Evolutionary conservation across 2,797 vertebrate species (phyloP), one percentile per base, ranked within the genome.

Genomic region (Manis crassicaudata): DNA sequence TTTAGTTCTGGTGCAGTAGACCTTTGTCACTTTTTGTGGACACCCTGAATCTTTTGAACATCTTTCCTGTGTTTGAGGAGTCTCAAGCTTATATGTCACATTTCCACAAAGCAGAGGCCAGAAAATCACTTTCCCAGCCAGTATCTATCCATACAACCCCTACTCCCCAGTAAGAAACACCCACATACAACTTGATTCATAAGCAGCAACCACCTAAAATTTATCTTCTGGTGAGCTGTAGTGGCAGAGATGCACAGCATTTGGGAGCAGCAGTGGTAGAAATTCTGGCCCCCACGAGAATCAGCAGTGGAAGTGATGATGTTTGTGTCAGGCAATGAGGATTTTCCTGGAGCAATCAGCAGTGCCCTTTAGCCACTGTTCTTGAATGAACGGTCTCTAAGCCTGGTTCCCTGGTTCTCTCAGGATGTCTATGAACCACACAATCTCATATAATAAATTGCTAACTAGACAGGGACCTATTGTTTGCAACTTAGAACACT

Each of bases 401-500:
- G 46, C 35, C 52, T 58, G 25, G 54, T 54, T 43, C 7, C 18
- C 32, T 77, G 76, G 46, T 32, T 77, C 23, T 92, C 62, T 50
- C 37, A 73, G 56, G 90, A 16, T 67, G 77, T 27, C 25, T 73
- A 25, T 85, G 23, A 56, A 83, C 54, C 54, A n/a, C 23, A 60
- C 20, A 27, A 23, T 80, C 79, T 35, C 25, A 29, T 37, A 76
- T 37, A 56, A 67, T 46, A 73, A 23, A 76, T 82, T 67, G 20
- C 21, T 46, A 76, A 82, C 46, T 62, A 60, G 60, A 63, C 70
- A 92, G 50, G 16, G 20, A 92, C 35, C 50, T 81, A 35, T 67
- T 93, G 3, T 89, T 92, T 72, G 27, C 23, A 82, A 80, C 46
- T 72, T 76, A 92, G n/a, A 84, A 76, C 43, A 91, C 21, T 90